Conservation (phyloP, 2,888 invertebrate genomes). For the Pimpla rufipes region DNA sequence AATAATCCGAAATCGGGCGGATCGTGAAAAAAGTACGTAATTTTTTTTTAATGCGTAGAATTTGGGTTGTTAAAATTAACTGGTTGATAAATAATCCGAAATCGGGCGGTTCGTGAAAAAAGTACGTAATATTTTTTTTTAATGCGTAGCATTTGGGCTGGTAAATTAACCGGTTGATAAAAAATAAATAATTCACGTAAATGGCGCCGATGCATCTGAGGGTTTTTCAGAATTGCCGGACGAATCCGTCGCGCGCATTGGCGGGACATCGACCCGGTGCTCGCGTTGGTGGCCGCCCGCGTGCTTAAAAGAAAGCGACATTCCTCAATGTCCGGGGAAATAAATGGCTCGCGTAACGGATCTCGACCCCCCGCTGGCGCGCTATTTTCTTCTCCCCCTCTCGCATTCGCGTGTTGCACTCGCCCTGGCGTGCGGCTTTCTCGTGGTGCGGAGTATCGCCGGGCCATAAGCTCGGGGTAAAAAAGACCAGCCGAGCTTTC, state of each 20-base stretch:
- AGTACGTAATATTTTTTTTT: too few species aligned
- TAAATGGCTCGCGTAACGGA: slow-evolving; percentile 76
- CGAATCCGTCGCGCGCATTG: slow-evolving; percentile 38
- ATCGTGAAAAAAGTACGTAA: too few species aligned
- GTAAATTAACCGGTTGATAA: too few species aligned
- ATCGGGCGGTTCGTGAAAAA: too few species aligned
- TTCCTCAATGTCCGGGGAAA: slow-evolving; percentile 78
- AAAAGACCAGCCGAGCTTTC: slow-evolving; percentile 38
- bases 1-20: too few species aligned
- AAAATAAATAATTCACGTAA: neutral
- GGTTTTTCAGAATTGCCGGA: neutral
- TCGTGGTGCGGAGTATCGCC: neutral
- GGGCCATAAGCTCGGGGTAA: neutral
- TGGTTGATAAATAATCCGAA: too few species aligned
- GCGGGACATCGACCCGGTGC: slow-evolving; percentile 72
- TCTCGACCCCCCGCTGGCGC: slow-evolving; percentile 58
- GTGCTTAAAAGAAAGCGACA: slow-evolving; percentile 72
- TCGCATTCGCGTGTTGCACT: slow-evolving; percentile 12
- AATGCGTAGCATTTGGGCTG: too few species aligned
- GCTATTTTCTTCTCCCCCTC: slow-evolving; percentile 48
- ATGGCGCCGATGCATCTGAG: neutral
- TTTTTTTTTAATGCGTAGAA: too few species aligned
- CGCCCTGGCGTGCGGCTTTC: neutral
- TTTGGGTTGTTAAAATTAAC: too few species aligned
- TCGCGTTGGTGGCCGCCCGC: slow-evolving; percentile 9